Evolutionary conservation across 2,797 vertebrate species (phyloP).

Genomic region (Nannoperca australis): DNA sequence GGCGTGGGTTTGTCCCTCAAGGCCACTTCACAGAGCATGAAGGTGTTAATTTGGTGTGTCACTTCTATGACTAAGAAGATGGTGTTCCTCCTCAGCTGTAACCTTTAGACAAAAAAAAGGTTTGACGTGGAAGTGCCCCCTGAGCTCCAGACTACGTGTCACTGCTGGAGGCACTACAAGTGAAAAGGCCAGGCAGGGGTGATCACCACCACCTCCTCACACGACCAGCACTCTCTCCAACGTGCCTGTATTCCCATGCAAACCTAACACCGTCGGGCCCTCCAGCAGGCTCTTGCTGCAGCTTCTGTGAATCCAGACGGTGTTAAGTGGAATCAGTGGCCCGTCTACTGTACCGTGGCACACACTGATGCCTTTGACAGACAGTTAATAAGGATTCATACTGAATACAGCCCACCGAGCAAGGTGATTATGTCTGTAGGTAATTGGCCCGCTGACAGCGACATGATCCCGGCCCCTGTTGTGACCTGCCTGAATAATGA

Average conservation of each 20-base stretch:
- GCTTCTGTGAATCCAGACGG: slow-evolving; percentile 35
- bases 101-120: slow-evolving; percentile 58
- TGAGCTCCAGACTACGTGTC: slow-evolving; percentile 28
- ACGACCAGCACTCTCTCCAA: not conserved
- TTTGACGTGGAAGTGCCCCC: slow-evolving; percentile 6
- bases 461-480: slow-evolving; percentile 70
- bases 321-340: slow-evolving; percentile 53
- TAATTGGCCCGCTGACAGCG: slow-evolving; percentile 73
- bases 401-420: slow-evolving; percentile 69
- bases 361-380: slow-evolving; percentile 73
- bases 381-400: slow-evolving; percentile 80
- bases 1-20: slow-evolving; percentile 43
- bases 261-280: not conserved
- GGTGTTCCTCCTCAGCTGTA: slow-evolving; percentile 48
- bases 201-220: slow-evolving; percentile 8
- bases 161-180: slow-evolving; percentile 29
- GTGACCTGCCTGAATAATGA: slow-evolving; percentile 76
- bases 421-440: slow-evolving; percentile 73
- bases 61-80: slow-evolving; percentile 50
- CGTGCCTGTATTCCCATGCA: not conserved
- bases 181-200: slow-evolving; percentile 44
- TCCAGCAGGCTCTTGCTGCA: slow-evolving; percentile 13
- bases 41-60: slow-evolving; percentile 70
- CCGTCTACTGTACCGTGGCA: slow-evolving; percentile 36
- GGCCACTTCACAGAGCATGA: slow-evolving; percentile 54